Conservation (phyloP, 35 echinoderm and acorn worm genomes). For the Holothuria glaberrima region DNA sequence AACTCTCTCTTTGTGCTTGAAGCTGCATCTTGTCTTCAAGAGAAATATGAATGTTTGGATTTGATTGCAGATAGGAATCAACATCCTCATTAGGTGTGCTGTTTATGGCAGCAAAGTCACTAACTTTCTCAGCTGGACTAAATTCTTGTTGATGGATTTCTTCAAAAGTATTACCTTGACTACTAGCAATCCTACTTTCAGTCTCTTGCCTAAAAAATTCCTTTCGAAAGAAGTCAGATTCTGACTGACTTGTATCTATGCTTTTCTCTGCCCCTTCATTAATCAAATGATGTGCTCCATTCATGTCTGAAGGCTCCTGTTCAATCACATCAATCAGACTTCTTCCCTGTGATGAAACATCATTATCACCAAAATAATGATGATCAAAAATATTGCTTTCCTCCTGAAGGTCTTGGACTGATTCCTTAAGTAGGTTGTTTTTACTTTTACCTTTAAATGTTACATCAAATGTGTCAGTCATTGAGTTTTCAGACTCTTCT, state of each 20-base stretch:
- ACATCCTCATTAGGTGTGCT: neutral
- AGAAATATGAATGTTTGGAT: neutral
- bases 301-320: neutral
- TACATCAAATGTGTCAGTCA: too few relatives aligned
- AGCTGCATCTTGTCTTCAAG: conserved; percentile 43
- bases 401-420: neutral
- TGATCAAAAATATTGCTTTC: conserved; percentile 60
- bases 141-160: neutral
- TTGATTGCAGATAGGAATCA: neutral
- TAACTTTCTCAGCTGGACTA: conserved; percentile 15
- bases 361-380: conserved; percentile 46
- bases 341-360: neutral
- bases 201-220: neutral
- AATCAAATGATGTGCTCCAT: neutral
- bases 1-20: conserved; percentile 40
- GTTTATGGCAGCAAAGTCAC: neutral
- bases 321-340: neutral
- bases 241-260: conserved; percentile 23
- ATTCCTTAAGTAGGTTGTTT: neutral
- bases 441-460: too few relatives aligned
- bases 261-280: neutral
- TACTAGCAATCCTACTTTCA: neutral
- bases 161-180: neutral
- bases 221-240: conserved; percentile 4
- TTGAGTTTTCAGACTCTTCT: neutral